These are phyloP conservation scores for Aspidiotus destructor DNA, from an alignment of 2,888 invertebrate genomes.

Conservation along the genomic window DNA sequence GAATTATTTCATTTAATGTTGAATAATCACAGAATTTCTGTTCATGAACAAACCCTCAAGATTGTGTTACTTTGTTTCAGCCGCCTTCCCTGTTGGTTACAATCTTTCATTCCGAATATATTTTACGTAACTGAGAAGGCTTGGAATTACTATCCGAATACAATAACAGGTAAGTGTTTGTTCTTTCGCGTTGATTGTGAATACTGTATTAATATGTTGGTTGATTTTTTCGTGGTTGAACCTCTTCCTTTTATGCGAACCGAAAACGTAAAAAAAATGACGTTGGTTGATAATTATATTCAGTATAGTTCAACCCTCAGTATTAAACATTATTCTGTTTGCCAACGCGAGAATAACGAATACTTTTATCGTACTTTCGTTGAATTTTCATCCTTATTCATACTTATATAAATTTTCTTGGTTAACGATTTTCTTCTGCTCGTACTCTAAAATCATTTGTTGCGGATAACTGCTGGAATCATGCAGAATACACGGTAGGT, in stretches of 20 bases:
- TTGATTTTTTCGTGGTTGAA: no score
- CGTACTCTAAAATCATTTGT: not conserved
- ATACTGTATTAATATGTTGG: no score
- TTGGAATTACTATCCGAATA: constrained; percentile 90
- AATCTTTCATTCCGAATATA: constrained; percentile 74
- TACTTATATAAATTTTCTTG: no score
- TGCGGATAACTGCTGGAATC: not conserved
- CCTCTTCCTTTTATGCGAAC: no score
- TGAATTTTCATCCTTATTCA: not conserved
- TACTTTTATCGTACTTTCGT: no score
- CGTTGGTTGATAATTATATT: no score
- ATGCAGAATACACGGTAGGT: constrained; percentile 35
- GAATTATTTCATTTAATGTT: not conserved
- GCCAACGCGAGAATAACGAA: no score
- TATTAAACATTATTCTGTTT: no score
- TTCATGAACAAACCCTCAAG: not conserved
- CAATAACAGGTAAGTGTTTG: constrained; percentile 59
- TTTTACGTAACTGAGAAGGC: constrained; percentile 90
- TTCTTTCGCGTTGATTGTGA: not conserved
- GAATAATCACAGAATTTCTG: not conserved
- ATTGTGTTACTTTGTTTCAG: constrained; percentile 45
- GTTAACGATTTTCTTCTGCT: constrained; percentile 4
- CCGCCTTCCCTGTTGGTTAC: constrained; percentile 81
- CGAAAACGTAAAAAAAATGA: no score
- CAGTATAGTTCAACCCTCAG: no score